Evolutionary conservation across 1,140 invertebrate genomes (phyloP).

Genomic region (Meloidogyne floridensis): DNA sequence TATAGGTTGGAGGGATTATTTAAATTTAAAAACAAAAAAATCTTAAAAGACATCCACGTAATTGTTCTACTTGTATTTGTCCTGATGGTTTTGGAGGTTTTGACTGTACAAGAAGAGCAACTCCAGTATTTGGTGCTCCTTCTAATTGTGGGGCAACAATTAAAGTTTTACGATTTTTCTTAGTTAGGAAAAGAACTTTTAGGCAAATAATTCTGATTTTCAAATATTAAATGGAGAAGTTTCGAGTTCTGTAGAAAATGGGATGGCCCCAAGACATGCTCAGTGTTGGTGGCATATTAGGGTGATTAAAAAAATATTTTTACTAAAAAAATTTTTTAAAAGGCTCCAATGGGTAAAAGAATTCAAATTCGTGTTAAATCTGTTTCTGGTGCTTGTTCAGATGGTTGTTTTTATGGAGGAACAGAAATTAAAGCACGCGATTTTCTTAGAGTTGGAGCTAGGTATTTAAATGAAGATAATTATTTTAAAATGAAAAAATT

Average conservation of each 20-base stretch:
- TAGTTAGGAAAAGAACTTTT: neutral
- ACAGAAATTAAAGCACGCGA: slow-evolving; percentile 41
- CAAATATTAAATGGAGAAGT: slow-evolving; percentile 45
- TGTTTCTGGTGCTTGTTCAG: slow-evolving; percentile 42
- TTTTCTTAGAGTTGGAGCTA: slow-evolving; percentile 38
- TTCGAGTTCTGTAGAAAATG: slow-evolving; percentile 29
- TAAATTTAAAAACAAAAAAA: neutral
- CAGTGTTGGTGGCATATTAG: slow-evolving; percentile 51
- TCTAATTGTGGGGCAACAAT: slow-evolving; percentile 38
- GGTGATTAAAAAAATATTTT: slow-evolving; percentile 29
- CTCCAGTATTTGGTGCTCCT: slow-evolving; percentile 40
- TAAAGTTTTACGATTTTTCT: neutral
- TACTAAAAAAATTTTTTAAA: neutral
- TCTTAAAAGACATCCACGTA: slow-evolving; percentile 21
- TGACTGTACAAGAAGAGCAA: slow-evolving; percentile 32
- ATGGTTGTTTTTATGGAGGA: slow-evolving; percentile 48
- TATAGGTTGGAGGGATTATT: neutral
- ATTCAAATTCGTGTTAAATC: slow-evolving; percentile 37
- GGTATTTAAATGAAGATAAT: no score
- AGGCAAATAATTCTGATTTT: slow-evolving; percentile 37
- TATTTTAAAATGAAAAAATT: no score
- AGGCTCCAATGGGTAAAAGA: slow-evolving; percentile 44
- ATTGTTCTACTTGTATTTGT: slow-evolving; percentile 44
- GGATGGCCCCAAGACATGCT: slow-evolving; percentile 44
- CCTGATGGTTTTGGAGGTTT: slow-evolving; percentile 43